These are phyloP conservation scores for Euphydryas editha DNA, from an alignment of 2,888 invertebrate species.

Conservation along the genomic window DNA sequence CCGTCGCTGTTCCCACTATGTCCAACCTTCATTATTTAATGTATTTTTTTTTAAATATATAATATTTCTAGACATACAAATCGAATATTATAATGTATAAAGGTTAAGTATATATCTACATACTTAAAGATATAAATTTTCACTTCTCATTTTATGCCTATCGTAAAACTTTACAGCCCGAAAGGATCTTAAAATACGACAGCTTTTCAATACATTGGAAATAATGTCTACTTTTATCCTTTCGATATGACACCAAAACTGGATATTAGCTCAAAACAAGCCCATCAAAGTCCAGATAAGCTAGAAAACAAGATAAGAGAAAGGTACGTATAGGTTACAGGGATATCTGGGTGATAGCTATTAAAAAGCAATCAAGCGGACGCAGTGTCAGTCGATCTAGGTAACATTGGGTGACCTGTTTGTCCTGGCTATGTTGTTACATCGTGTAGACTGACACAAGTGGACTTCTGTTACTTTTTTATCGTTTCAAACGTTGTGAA, in stretches of 20 bases:
- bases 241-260: conserved; percentile 4
- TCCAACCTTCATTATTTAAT: too few species aligned
- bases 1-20: too few species aligned
- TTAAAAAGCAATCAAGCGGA: conserved; percentile 57
- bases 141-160: conserved; percentile 13
- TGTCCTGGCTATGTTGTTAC: neutral
- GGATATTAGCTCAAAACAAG: conserved; percentile 13
- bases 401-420: conserved; percentile 7
- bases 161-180: conserved; percentile 14
- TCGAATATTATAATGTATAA: neutral
- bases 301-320: conserved; percentile 22
- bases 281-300: conserved; percentile 6
- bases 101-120: neutral
- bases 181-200: conserved; percentile 14
- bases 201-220: conserved; percentile 12
- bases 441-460: neutral
- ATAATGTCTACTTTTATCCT: conserved; percentile 6
- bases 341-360: conserved; percentile 44
- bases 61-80: neutral
- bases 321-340: conserved; percentile 18
- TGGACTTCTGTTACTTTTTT: neutral
- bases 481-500: neutral
- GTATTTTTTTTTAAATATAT: too few species aligned
- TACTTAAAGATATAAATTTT: conserved; percentile 5
- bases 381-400: conserved; percentile 25